phyloP scores from a whole-genome alignment of 2,888 invertebrate genomes.

The Aleiodes leptofemur region DNA sequence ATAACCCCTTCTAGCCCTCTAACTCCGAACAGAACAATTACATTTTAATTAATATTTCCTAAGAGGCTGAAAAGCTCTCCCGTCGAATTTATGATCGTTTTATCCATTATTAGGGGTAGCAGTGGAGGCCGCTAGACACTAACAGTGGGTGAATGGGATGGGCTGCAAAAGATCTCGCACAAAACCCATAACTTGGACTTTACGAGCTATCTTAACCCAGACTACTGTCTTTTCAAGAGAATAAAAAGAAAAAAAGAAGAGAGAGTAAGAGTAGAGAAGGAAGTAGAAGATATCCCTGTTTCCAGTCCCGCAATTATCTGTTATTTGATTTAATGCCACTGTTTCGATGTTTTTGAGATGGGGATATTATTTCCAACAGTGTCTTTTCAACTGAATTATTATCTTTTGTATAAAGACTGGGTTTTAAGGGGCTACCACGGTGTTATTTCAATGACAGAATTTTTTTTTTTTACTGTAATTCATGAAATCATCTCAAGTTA shows the following conservation, averaged over 20 bases:
- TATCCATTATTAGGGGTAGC: constrained; percentile 74
- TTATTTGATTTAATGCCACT: constrained; percentile 65
- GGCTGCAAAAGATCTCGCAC: constrained; percentile 65
- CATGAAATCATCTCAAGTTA: no score
- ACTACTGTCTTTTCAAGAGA: constrained; percentile 56
- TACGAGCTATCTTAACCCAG: constrained; percentile 61
- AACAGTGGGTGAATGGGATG: constrained; percentile 24
- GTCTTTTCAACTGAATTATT: constrained; percentile 30
- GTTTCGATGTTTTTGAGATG: constrained; percentile 57
- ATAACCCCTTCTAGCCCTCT: constrained; percentile 63
- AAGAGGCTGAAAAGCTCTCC: constrained; percentile 72
- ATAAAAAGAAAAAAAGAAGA: no score
- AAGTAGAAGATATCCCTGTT: constrained; percentile 32
- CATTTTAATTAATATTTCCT: constrained; percentile 76
- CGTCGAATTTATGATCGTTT: constrained; percentile 76
- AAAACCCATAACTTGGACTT: constrained; percentile 74
- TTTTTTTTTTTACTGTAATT: no score
- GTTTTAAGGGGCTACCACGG: neutral
- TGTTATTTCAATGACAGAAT: neutral
- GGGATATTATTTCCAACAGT: constrained; percentile 15
- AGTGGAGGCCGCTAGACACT: constrained; percentile 45
- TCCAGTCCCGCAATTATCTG: constrained; percentile 64
- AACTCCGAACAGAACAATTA: constrained; percentile 73
- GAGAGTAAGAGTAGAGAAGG: no score
- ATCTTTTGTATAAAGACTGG: constrained; percentile 5